Percentiles rank a stretch among this genome's conserved stretches.
Evolutionary conservation across 2,113 vertebrate genomes (phyloP).

Genomic region (Tetrax tetrax): DNA sequence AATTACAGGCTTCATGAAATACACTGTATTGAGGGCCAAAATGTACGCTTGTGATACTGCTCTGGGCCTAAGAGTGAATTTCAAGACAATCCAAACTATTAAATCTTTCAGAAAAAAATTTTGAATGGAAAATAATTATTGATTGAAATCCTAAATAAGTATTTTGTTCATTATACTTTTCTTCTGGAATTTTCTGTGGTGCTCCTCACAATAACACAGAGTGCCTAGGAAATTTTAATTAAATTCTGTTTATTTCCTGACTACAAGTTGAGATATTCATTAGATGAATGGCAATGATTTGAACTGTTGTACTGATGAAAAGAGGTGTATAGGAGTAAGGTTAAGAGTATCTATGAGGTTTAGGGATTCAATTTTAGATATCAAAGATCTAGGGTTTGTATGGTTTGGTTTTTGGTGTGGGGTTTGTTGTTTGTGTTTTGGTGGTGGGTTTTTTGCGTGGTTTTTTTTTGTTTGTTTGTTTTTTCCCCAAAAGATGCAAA

Average conservation of each 20-base stretch:
- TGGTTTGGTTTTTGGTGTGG: not conserved
- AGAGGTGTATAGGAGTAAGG: not conserved
- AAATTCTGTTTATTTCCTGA: not conserved
- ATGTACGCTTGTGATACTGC: not conserved
- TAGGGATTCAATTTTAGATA: not conserved
- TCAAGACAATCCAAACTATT: not conserved
- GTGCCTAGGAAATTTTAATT: not conserved
- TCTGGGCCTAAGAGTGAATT: not conserved
- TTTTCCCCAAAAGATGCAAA: not conserved
- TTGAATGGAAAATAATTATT: not conserved
- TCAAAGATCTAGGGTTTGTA: not conserved
- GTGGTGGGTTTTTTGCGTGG: no score
- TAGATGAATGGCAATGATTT: rapidly evolving
- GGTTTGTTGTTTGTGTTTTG: not conserved
- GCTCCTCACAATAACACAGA: not conserved
- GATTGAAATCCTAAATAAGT: not conserved
- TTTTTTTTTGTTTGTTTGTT: not conserved
- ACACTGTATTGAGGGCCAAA: not conserved
- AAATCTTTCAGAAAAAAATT: not conserved
- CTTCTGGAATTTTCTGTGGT: not conserved
- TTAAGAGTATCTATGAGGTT: not conserved
- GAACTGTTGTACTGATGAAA: not conserved
- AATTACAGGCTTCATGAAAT: not conserved
- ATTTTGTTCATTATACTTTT: not conserved
- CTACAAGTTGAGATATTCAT: not conserved